Conservation (phyloP, 2,113 vertebrate species). For the Felis catus region DNA sequence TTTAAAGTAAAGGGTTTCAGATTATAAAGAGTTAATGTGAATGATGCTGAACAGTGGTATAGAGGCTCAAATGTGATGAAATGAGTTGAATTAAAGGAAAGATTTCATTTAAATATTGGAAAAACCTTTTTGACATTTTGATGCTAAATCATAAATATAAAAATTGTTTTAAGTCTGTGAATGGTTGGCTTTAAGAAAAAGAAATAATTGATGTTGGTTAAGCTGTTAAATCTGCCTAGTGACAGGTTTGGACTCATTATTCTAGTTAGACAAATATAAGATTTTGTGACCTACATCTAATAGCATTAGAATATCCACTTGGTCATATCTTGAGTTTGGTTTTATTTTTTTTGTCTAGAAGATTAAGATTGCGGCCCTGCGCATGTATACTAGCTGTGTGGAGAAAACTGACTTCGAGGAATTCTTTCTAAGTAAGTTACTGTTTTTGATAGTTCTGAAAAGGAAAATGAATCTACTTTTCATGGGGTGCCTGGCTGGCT, state of each 20-base stretch:
- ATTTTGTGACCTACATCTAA: neutral
- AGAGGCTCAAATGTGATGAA: neutral
- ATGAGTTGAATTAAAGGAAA: constrained; percentile 37
- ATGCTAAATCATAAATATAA: constrained; percentile 29
- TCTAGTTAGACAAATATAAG: constrained; percentile 21
- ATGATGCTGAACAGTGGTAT: neutral
- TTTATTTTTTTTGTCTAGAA: constrained; percentile 88
- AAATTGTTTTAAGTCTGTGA: neutral
- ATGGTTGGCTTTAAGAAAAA: constrained; percentile 14
- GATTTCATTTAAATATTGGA: constrained; percentile 16
- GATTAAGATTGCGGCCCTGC: constrained; percentile 97
- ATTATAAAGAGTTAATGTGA: neutral
- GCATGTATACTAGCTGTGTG: constrained; percentile 98
- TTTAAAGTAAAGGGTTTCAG: constrained; percentile 16
- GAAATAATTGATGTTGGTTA: constrained; percentile 8
- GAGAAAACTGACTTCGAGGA: constrained; percentile 97
- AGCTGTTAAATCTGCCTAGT: neutral
- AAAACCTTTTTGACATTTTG: constrained; percentile 32
- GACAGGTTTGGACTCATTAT: neutral
- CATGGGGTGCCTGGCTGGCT: neutral
- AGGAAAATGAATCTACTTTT: constrained; percentile 51
- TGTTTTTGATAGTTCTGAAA: constrained; percentile 51
- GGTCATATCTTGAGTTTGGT: constrained; percentile 51
- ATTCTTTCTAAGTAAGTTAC: constrained; percentile 95
- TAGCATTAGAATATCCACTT: neutral